Base-by-base conservation (phyloP, 2,888 invertebrate genomes). In the Lasioglossum morio region DNA sequence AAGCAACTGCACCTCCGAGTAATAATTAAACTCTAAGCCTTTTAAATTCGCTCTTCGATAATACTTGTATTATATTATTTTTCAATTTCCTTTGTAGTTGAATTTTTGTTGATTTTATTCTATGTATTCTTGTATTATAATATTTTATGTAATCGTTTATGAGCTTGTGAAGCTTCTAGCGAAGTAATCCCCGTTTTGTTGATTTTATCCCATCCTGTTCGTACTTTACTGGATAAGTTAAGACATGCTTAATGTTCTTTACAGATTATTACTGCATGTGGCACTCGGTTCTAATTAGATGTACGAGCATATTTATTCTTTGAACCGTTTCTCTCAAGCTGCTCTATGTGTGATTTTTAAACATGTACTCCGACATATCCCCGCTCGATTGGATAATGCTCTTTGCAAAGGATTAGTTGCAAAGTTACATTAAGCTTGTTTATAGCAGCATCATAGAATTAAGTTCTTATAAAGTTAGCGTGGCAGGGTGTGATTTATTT, bases 381-480 rank as follows among this genome's bases (percentile, higher is more conserved):
- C 23, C 14, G 7, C 34, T 2, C 40, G 12, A 43, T 19, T 63
- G 0, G n/a, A 23, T 46, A 53, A 81, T 53, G 34, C 7, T 30
- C 46, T 48, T 57, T 37, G 34, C 27, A 43, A 70, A 23, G 12
- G 57, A 40, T 70, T 34, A 48, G 46, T 66, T 23, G 30, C 37
- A 40, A 78, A 75, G 74, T 84, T 83, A 7, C 60, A 46, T 83
- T 83, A 84, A 74, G 43, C 74, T 78, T 83, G 78, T 83, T 83
- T 83, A 83, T 78, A 72, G 69, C 70, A 75, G 78, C 69, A 75
- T 69, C 53, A 63, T n/a, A 48, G 74, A 70, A 83, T 84, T 63
- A 74, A 78, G 60, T 74, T 70, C 7, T 48, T 60, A 34, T 37
- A 27, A 84, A 84, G 83, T 84, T 84, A 63, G 63, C 60, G 75